Conservation (phyloP, 2,113 vertebrate genomes). For the Salvelinus sp. region DNA sequence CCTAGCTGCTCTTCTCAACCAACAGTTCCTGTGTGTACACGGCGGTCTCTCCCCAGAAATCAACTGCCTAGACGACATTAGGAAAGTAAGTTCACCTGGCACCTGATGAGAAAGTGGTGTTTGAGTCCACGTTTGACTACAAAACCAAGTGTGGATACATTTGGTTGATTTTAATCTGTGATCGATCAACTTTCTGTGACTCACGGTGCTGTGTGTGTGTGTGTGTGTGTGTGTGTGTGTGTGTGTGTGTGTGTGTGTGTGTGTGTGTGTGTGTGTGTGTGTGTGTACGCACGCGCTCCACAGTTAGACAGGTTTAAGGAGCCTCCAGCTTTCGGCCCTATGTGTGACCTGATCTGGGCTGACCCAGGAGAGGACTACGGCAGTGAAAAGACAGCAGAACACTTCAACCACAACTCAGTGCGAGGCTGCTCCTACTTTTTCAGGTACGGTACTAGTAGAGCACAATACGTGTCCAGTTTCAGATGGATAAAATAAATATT, state of each 20-base stretch:
- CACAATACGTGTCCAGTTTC: too few relatives aligned
- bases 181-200: too few relatives aligned
- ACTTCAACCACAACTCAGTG: conserved; percentile 95
- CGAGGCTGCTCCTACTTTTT: conserved; percentile 98
- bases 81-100: conserved; percentile 82
- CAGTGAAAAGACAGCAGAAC: conserved; percentile 90
- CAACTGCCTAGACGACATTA: conserved; percentile 95
- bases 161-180: too few relatives aligned
- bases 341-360: conserved; percentile 98
- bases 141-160: too few relatives aligned
- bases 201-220: too few relatives aligned
- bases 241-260: neutral
- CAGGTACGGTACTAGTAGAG: conserved; percentile 74
- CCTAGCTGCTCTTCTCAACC: conserved; percentile 95
- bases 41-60: conserved; percentile 98
- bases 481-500: too few relatives aligned
- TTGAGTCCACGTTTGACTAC: too few relatives aligned
- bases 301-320: conserved; percentile 99
- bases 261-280: too few relatives aligned
- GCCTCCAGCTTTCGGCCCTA: conserved; percentile 94
- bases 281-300: neutral
- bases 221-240: too few relatives aligned
- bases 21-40: conserved; percentile 96
- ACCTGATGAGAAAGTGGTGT: too few relatives aligned
- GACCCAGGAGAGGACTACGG: conserved; percentile 97